Base-by-base conservation (phyloP, 2,888 invertebrate species). In the Zele albiditarsus region DNA sequence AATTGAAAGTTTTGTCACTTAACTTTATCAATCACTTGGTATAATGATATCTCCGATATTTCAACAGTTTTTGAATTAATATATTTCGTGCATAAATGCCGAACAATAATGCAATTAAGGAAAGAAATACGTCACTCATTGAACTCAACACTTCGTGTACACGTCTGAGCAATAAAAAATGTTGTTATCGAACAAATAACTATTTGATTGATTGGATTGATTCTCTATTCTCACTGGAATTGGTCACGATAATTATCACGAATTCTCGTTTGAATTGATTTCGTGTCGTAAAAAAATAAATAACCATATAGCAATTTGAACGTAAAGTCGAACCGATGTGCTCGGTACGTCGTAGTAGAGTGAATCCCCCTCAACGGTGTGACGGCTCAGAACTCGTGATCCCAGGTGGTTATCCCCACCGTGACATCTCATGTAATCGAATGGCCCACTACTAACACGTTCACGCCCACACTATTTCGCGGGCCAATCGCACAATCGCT, bases 361-460 rank as follows among this genome's bases (percentile, higher is more conserved):
- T 84, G 85, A 84, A 82, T 82, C 80, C 76, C 81, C 72, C 78
- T 72, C 63, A 66, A 74, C 69, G 67, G 77, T 71, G 75, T 76
- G 70, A 75, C 78, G 69, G 69, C 67, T 80, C 77, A 81, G 80
- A 79, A 77, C 78, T 78, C 77, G 77, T 76, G 81, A 82, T 81
- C 84, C 83, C 86, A 85, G 84, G 82, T 84, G 86, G 82, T 84
- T 80, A 78, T 79, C 79, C 82, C 81, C 81, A 78, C 80, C 62
- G 42, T 23, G n/a, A 57, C 25, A 58, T 65, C 73, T 31, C 73
- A 72, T 73, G 75, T 77, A 76, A 79, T 81, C 80, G 80, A 81
- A 78, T 80, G 79, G 81, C 77, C 78, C 75, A 77, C 76, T 76
- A 70, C 71, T 73, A 46, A 57, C 71, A 66, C 62, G 58, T 25